phyloP scores from a whole-genome alignment of 2,113 vertebrate genomes.

The Myrmecobius fasciatus region DNA sequence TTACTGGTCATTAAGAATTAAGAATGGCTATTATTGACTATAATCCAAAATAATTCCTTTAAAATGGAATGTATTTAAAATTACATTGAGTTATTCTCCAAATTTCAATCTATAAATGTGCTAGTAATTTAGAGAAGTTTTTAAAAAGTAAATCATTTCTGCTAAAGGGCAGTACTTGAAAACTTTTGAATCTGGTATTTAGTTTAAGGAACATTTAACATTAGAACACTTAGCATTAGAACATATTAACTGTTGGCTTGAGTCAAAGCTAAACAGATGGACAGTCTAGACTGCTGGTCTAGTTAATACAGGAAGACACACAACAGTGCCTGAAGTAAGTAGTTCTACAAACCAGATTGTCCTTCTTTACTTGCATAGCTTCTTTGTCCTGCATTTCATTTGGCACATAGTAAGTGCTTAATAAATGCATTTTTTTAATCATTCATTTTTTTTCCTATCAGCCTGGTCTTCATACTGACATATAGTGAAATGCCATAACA shows the following conservation, averaged over 20 bases:
- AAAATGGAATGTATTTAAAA: slow-evolving; percentile 13
- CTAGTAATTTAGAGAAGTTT: not conserved
- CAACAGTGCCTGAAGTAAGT: not conserved
- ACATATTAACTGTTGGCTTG: slow-evolving; percentile 33
- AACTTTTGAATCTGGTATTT: slow-evolving; percentile 29
- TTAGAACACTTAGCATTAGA: slow-evolving; percentile 17
- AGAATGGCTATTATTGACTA: slow-evolving; percentile 25
- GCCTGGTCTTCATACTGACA: slow-evolving; percentile 19
- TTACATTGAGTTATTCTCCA: slow-evolving; percentile 1
- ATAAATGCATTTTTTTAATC: not conserved
- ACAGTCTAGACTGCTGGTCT: slow-evolving; percentile 17
- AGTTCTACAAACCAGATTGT: not conserved
- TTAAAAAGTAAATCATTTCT: slow-evolving; percentile 43
- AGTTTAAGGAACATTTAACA: slow-evolving; percentile 48
- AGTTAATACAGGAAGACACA: slow-evolving; percentile 42
- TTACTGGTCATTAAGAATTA: slow-evolving; percentile 30
- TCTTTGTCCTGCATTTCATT: slow-evolving; percentile 11
- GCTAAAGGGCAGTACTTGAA: slow-evolving; percentile 16
- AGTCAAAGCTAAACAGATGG: slow-evolving; percentile 46
- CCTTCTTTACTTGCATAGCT: slow-evolving; percentile 24
- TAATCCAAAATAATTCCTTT: slow-evolving; percentile 37
- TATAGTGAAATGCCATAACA: slow-evolving; percentile 9
- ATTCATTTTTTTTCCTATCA: slow-evolving; percentile 13
- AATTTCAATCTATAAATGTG: slow-evolving; percentile 12
- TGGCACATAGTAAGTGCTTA: not conserved